These are phyloP conservation scores for Stratiomys singularior DNA, from an alignment of 2,888 invertebrate species.

Conservation along the genomic window DNA sequence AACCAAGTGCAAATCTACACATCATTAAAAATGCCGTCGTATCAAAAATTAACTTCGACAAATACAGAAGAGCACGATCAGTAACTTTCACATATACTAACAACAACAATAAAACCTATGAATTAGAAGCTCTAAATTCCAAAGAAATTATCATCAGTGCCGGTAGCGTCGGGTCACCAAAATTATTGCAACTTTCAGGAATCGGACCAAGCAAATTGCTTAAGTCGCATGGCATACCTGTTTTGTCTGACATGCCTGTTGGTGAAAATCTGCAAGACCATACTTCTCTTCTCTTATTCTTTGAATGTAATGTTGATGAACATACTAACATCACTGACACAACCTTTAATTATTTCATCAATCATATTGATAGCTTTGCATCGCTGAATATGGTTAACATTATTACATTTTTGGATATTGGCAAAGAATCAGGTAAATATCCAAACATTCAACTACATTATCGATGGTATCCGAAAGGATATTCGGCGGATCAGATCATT, in stretches of 20 bases:
- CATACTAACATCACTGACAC: neutral
- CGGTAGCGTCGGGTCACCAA: constrained; percentile 61
- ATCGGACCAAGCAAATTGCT: constrained; percentile 59
- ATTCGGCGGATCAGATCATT: constrained; percentile 59
- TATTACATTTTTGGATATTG: constrained; percentile 7
- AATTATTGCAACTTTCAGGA: constrained; percentile 62
- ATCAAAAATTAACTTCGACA: constrained; percentile 68
- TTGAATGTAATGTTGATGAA: constrained; percentile 64
- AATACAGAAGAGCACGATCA: constrained; percentile 64
- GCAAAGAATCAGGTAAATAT: constrained; percentile 54
- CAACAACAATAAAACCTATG: constrained; percentile 37
- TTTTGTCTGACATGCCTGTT: constrained; percentile 64
- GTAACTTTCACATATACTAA: constrained; percentile 65
- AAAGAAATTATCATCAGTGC: constrained; percentile 61
- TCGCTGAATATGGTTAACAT: neutral
- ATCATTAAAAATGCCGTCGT: constrained; percentile 70
- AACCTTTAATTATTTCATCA: neutral
- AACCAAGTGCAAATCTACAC: constrained; percentile 68
- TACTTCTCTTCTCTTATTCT: constrained; percentile 67
- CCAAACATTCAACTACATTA: constrained; percentile 68
- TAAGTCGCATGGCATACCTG: constrained; percentile 54
- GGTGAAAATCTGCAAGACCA: constrained; percentile 86
- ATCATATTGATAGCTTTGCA: constrained; percentile 42
- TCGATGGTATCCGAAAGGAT: constrained; percentile 58
- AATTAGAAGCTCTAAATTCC: constrained; percentile 53